These are phyloP conservation scores for Anguilla pacifica DNA, from an alignment of 2,797 vertebrate species.

Conservation along the genomic window DNA sequence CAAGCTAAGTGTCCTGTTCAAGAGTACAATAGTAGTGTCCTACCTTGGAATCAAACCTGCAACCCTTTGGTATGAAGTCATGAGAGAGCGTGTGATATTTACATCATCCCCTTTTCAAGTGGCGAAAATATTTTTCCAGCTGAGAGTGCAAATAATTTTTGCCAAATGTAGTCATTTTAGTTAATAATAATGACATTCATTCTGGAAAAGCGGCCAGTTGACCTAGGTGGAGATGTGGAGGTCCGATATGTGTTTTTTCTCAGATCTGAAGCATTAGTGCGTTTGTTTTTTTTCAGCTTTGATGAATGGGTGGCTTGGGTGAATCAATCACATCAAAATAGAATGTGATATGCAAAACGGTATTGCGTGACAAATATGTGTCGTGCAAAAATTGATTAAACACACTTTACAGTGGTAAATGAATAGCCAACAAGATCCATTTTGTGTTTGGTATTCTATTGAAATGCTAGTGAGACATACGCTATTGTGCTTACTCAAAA, in stretches of 20 bases:
- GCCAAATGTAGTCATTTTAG: not conserved
- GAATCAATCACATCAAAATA: not conserved
- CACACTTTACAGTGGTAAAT: not conserved
- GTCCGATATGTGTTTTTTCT: not conserved
- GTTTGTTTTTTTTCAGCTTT: not conserved
- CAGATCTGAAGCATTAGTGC: not conserved
- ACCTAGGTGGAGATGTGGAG: not conserved
- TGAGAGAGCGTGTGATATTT: not conserved
- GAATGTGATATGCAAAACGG: conserved; percentile 21
- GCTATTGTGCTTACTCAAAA: not conserved
- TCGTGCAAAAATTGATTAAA: not conserved
- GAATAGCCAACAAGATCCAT: conserved; percentile 7
- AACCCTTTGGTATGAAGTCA: not conserved
- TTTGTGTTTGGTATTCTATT: not conserved
- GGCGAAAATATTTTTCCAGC: not conserved
- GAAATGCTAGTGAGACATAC: not conserved
- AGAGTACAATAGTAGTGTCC: not conserved
- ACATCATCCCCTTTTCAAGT: not conserved
- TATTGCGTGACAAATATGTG: conserved; percentile 40
- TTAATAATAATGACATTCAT: not conserved
- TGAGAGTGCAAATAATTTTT: not conserved
- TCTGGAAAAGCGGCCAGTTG: not conserved
- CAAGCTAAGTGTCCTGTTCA: not conserved
- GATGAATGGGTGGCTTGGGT: not conserved
- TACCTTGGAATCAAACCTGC: no score